Evolutionary conservation across 30 jellyfish, hydroid and myxozoan genomes (phyloP).

Genomic region (Turritopsis rubra): DNA sequence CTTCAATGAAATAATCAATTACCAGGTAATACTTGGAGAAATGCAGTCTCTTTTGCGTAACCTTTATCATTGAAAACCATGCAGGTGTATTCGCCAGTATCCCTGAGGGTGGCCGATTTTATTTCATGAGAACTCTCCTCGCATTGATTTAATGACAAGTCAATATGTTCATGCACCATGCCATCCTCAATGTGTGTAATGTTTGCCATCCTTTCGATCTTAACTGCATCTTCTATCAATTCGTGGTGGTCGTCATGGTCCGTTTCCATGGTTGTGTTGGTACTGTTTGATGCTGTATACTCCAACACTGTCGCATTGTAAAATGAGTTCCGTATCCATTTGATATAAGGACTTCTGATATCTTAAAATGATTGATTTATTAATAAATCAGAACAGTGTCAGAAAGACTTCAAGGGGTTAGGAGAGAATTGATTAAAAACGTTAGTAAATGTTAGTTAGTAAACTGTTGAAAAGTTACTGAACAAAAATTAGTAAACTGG

Average conservation of each 20-base stretch:
- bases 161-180: not conserved
- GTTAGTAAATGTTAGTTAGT: too few species aligned
- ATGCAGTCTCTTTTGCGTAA: not conserved
- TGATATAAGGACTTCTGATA: not conserved
- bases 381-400: not conserved
- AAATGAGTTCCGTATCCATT: not conserved
- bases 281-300: not conserved
- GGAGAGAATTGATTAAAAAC: too few species aligned
- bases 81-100: slow-evolving; percentile 16
- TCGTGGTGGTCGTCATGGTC: not conserved
- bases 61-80: slow-evolving; percentile 3
- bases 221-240: not conserved
- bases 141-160: not conserved
- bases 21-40: slow-evolving; percentile 1
- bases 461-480: too few species aligned
- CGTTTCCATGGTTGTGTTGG: not conserved
- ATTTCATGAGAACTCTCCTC: slow-evolving; percentile 7
- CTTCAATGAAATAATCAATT: not conserved
- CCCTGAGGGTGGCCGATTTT: not conserved
- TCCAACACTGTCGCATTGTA: not conserved
- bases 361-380: not conserved
- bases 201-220: not conserved
- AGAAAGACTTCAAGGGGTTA: too few species aligned
- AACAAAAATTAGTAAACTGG: too few species aligned
- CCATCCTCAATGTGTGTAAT: not conserved